Percentiles rank a stretch among this genome's conserved stretches.
Conservation (phyloP, 2,797 vertebrate genomes). For the Nothura maculosa region DNA sequence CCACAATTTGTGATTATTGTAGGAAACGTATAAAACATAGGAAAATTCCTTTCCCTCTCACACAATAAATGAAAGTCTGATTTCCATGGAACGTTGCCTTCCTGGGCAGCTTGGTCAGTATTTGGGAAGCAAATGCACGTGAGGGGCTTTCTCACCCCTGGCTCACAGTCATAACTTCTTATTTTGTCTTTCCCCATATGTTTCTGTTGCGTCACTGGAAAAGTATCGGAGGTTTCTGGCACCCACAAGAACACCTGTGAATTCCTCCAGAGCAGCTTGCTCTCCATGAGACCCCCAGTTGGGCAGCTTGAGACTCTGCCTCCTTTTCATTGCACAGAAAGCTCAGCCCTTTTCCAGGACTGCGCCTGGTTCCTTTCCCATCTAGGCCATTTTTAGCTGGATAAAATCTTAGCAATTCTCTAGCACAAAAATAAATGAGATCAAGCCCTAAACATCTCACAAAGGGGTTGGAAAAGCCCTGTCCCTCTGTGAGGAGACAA, state of each 20-base stretch:
- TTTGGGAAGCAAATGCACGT: conserved; percentile 53
- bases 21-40: conserved; percentile 72
- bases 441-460: background rate
- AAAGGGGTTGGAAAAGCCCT: background rate
- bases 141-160: conserved; percentile 45
- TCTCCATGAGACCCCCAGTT: background rate
- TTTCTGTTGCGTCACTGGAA: conserved; percentile 64
- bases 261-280: background rate
- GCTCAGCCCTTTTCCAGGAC: background rate
- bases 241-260: conserved; percentile 53
- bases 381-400: background rate
- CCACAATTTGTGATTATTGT: conserved; percentile 45
- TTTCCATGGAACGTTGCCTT: conserved; percentile 67
- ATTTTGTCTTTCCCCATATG: conserved; percentile 66
- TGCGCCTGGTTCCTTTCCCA: background rate
- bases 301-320: background rate
- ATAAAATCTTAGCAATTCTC: background rate
- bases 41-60: conserved; percentile 69
- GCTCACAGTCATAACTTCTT: conserved; percentile 39
- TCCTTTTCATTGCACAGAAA: background rate
- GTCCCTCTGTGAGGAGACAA: background rate
- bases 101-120: background rate
- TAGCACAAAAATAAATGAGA: conserved; percentile 6
- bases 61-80: conserved; percentile 71
- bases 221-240: conserved; percentile 54